Conservation (phyloP, 2,113 vertebrate species). For the Lagopus leucura region DNA sequence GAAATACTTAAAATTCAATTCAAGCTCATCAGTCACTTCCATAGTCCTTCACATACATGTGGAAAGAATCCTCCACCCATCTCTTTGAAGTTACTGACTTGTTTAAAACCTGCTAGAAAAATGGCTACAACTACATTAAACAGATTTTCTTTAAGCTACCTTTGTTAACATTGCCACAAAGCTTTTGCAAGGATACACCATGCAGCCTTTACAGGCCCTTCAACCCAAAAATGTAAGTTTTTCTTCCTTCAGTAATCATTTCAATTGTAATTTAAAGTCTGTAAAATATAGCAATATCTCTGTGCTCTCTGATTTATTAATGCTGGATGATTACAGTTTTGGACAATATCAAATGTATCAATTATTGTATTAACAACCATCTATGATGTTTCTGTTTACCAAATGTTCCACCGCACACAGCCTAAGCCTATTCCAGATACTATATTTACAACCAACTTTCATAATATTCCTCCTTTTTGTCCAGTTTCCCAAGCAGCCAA, state of each 20-base stretch:
- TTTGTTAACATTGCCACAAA: not conserved
- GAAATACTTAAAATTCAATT: slow-evolving; percentile 59
- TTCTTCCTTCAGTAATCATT: not conserved
- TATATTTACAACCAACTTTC: not conserved
- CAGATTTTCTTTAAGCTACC: not conserved
- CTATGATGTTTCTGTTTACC: not conserved
- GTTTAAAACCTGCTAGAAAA: not conserved
- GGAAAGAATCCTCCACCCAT: slow-evolving; percentile 24
- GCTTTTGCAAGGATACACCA: accelerated
- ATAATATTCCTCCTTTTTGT: accelerated
- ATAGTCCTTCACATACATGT: not conserved
- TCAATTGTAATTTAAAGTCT: not conserved
- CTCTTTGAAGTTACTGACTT: slow-evolving; percentile 1
- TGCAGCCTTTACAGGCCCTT: not conserved
- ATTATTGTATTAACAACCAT: slow-evolving; percentile 9
- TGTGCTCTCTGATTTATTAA: not conserved
- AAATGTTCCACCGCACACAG: slow-evolving; percentile 23
- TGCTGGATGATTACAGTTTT: not conserved
- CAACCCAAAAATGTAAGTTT: not conserved
- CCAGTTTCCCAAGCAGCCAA: not conserved
- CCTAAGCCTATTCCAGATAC: not conserved
- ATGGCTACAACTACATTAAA: not conserved
- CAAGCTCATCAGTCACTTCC: slow-evolving; percentile 20
- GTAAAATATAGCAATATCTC: not conserved
- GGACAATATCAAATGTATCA: not conserved